Evolutionary conservation across 2,113 vertebrate genomes (phyloP), one percentile per base, ranked within the genome.

Genomic region (Carettochelys insculpta): DNA sequence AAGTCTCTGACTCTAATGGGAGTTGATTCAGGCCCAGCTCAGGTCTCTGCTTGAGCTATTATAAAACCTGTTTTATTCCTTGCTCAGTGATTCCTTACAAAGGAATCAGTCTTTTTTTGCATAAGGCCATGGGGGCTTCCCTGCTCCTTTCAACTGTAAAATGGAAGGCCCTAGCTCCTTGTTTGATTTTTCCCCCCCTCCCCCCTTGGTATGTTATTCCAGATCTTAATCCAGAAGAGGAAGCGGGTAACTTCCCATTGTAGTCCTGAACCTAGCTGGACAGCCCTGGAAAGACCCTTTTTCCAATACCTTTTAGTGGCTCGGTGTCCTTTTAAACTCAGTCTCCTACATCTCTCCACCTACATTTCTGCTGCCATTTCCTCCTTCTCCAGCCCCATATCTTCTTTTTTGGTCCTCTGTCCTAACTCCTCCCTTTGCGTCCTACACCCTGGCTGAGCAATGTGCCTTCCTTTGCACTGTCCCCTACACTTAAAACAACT

Each of bases 21-120:
- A 45, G 86, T 84, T 0, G 0, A 29, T 47, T 88, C 61, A 25
- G 12, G 71, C 0, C 61, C 5, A 43, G 43, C 0, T 2, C 8
- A 24, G n/a, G 41, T 47, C 43, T 93, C 77, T 85, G 6, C 25
- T 84, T 41, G n/a, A 85, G 73, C 52, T 85, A 2, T 0, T 53
- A 47, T 43, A 41, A 86, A 54, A 50, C 22, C 5, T 45, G 71
- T 75, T 75, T 75, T 75, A 75, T 45, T 27, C 13, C 27, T 45
- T 29, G 41, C 71, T 75, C 71, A 43, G 14, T 12, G 14, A 8
- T 27, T 45, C 71, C 41, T 45, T 80, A 65, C n/a, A 47, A 58
- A 68, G 54, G 52, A 31, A n/a, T 48, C 45, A n/a, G 71, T 47
- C 41, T 22, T 50, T 38, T 17, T 73, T 51, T n/a, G 47, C 38